These are phyloP conservation scores for Stegophylla sp. DNA, from an alignment of 2,888 invertebrate genomes.

Conservation along the genomic window DNA sequence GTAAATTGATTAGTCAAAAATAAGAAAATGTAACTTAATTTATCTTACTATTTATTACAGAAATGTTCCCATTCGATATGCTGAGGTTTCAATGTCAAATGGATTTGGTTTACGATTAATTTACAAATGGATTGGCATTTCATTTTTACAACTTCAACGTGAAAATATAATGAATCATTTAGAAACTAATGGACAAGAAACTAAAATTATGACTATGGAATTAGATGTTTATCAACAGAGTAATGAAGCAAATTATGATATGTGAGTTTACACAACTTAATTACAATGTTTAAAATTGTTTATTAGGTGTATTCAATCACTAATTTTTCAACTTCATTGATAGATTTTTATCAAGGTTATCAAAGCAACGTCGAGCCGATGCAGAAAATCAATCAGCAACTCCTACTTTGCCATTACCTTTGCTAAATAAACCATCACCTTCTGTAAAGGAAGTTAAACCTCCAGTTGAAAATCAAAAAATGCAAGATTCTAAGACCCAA, in stretches of 20 bases:
- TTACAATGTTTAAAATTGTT: not conserved
- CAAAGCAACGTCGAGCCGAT: constrained; percentile 76
- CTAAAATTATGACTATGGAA: constrained; percentile 76
- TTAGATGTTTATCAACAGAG: constrained; percentile 76
- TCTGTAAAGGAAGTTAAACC: constrained; percentile 32
- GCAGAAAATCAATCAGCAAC: constrained; percentile 72
- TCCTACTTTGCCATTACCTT: constrained; percentile 64
- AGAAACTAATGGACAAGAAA: constrained; percentile 83
- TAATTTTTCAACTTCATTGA: not conserved
- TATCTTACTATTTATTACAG: constrained; percentile 42
- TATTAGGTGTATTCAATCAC: not conserved
- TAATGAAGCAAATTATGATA: constrained; percentile 78
- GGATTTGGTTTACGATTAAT: constrained; percentile 91
- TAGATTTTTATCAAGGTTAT: constrained; percentile 75
- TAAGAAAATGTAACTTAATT: constrained; percentile 4
- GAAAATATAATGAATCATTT: constrained; percentile 83
- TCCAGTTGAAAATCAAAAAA: constrained; percentile 17
- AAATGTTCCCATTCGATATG: constrained; percentile 77
- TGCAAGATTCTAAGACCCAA: constrained; percentile 33
- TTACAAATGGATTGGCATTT: constrained; percentile 93
- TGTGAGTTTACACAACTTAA: constrained; percentile 63
- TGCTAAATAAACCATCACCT: constrained; percentile 50
- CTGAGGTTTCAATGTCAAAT: constrained; percentile 93
- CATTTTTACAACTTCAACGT: constrained; percentile 88
- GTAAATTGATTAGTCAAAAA: not conserved